These are phyloP conservation scores for Diglossa brunneiventris DNA, from an alignment of 2,113 vertebrate species.

Conservation along the genomic window DNA sequence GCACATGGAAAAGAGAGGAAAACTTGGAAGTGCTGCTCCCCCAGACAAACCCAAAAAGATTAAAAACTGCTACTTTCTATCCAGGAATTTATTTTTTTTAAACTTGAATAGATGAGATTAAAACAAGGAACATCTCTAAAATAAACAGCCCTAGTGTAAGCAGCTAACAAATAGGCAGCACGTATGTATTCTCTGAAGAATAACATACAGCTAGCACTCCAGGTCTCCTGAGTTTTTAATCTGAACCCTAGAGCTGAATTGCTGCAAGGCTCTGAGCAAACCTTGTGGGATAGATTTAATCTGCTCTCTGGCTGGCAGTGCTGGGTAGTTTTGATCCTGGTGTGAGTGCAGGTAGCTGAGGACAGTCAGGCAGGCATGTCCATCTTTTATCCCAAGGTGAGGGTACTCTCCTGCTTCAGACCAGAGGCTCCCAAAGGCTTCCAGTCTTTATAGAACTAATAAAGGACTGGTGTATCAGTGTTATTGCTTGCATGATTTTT, in stretches of 20 bases:
- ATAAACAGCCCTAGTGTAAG: neutral
- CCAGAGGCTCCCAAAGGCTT: neutral
- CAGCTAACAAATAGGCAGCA: neutral
- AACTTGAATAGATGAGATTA: neutral
- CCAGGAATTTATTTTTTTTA: neutral
- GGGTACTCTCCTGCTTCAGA: neutral
- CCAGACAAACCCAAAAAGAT: neutral
- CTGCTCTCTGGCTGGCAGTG: neutral
- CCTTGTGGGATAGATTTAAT: neutral
- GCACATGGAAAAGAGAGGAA: neutral
- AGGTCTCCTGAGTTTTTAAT: neutral
- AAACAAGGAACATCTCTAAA: neutral
- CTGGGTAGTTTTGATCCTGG: neutral
- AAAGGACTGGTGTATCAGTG: neutral
- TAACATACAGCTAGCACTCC: neutral
- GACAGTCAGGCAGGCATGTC: neutral
- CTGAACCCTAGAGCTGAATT: neutral
- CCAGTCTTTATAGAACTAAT: slow-evolving; percentile 24
- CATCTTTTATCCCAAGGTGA: neutral
- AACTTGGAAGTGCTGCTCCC: neutral
- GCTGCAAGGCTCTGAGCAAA: neutral
- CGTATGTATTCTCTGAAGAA: neutral
- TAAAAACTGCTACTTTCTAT: neutral
- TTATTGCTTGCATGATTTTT: neutral
- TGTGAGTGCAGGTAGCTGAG: neutral